Evolutionary conservation across 2,113 vertebrate genomes (phyloP), one percentile per base, ranked within the genome.

Genomic region (Pimephales promelas): DNA sequence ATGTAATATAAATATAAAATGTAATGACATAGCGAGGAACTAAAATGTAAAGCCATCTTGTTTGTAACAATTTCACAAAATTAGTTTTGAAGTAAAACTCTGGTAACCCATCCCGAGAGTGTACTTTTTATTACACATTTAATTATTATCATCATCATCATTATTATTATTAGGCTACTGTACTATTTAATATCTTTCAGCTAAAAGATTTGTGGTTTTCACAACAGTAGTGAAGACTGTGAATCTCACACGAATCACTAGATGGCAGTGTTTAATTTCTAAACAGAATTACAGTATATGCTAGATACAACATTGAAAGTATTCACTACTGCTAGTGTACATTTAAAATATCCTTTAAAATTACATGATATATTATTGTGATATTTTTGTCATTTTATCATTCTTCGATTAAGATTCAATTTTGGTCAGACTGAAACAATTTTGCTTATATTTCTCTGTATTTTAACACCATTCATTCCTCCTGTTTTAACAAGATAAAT

Each of bases 191-290:
- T 14, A 24, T 61, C 24, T 61, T 68, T 22, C 10, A 36, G 40
- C 8, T 20, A 3, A 14, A 45, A 24, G 1, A n/a, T 24, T 14
- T 8, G 68, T 72, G 22, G 11, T 26, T 45, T 24, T 71, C 5
- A 71, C 14, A 31, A 20, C 71, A 26, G 24, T 26, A 14, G 11
- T 11, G n/a, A n/a, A 34, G 9, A 36, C 24, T 20, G 26, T 26
- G 5, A 72, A 54, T 2, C 57, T 26, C 14, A 24, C 78, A 40
- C n/a, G 0, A 31, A n/a, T 22, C 87, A 85, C 83, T 47, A 88
- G 87, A 86, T 82, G 85, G 83, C 87, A 88, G 80, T 85, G 75
- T 86, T 81, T 86, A 22, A 31, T 24, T 75, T 40, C 79, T 47
- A 14, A 49, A 57, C 16, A 47, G 52, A 56, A n/a, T n/a, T n/a